phyloP scores from a whole-genome alignment of 2,797 vertebrate genomes.

The Chaetodon trifasciatus region DNA sequence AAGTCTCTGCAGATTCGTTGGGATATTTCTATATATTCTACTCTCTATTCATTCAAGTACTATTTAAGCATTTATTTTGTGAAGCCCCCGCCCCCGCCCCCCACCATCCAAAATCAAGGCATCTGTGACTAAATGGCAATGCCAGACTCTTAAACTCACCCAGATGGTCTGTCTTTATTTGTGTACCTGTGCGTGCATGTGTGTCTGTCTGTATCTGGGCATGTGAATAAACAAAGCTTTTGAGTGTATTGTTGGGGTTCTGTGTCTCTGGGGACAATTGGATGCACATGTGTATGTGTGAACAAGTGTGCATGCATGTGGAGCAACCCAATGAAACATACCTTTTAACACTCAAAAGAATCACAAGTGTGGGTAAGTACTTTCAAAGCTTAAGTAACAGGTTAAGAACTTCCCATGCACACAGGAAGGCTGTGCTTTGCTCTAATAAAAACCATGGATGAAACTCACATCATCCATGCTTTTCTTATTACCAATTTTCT shows the following conservation, averaged over 20 bases:
- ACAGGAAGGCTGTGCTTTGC: slow-evolving; percentile 14
- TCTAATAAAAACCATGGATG: slow-evolving; percentile 20
- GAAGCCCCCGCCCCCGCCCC: slow-evolving; percentile 6
- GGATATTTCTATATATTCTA: neutral
- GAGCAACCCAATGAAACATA: slow-evolving; percentile 21
- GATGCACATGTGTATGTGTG: slow-evolving; percentile 7
- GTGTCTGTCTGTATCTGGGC: slow-evolving; percentile 26
- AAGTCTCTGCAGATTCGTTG: neutral
- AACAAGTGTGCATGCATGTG: slow-evolving; percentile 1
- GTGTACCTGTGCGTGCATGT: slow-evolving; percentile 26
- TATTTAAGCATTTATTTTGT: slow-evolving; percentile 39
- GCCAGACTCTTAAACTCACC: slow-evolving; percentile 62
- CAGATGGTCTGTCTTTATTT: slow-evolving; percentile 67
- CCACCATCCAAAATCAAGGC: slow-evolving; percentile 44
- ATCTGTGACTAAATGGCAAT: slow-evolving; percentile 64
- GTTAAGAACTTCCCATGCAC: slow-evolving; percentile 34
- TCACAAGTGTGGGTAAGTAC: slow-evolving; percentile 21
- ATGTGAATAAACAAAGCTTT: slow-evolving; percentile 31
- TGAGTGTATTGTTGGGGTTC: neutral
- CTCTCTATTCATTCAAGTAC: neutral
- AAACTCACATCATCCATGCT: slow-evolving; percentile 39
- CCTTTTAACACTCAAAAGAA: slow-evolving; percentile 46
- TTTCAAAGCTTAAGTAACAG: slow-evolving; percentile 25
- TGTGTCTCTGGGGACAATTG: neutral
- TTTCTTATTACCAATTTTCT: slow-evolving; percentile 53